Evolutionary conservation across 2,888 invertebrate species (phyloP).

Genomic region (Branchipolynoe longqiensis): DNA sequence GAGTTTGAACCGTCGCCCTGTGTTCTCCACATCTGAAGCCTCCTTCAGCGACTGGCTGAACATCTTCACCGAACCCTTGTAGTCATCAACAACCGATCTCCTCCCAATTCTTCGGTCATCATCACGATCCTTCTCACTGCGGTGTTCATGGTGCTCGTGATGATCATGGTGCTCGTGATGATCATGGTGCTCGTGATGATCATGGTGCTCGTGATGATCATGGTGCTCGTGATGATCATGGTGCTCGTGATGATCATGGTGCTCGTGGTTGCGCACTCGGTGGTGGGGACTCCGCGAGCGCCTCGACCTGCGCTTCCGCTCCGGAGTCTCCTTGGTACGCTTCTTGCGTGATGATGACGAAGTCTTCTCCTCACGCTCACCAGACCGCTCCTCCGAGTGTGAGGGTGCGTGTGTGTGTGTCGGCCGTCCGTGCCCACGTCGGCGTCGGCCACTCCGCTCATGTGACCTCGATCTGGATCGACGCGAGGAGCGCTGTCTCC

Average conservation of each 20-base stretch:
- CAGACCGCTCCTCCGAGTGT: slow-evolving; percentile 31
- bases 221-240: background rate
- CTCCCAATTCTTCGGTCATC: slow-evolving; percentile 15
- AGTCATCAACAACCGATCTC: slow-evolving; percentile 38
- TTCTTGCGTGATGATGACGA: slow-evolving; percentile 61
- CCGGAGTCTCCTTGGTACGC: background rate
- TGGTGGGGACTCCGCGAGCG: slow-evolving; percentile 48
- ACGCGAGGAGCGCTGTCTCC: too few relatives aligned
- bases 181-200: too few relatives aligned
- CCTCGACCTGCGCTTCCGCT: slow-evolving; percentile 38
- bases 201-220: too few relatives aligned
- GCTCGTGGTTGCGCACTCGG: background rate
- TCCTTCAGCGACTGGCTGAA: slow-evolving; percentile 64
- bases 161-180: too few relatives aligned
- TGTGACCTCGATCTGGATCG: slow-evolving; percentile 53
- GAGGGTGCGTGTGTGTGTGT: slow-evolving; percentile 29
- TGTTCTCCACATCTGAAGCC: slow-evolving; percentile 55
- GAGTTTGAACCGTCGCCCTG: slow-evolving; percentile 48
- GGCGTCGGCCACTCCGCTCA: slow-evolving; percentile 60
- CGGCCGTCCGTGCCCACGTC: slow-evolving; percentile 43
- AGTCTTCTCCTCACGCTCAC: slow-evolving; percentile 24
- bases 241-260: slow-evolving; percentile 6
- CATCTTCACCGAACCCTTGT: slow-evolving; percentile 62
- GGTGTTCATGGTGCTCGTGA: background rate
- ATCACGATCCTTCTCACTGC: slow-evolving; percentile 12